phyloP scores from a whole-genome alignment of 2,113 vertebrate genomes.

The Rostratula benghalensis region DNA sequence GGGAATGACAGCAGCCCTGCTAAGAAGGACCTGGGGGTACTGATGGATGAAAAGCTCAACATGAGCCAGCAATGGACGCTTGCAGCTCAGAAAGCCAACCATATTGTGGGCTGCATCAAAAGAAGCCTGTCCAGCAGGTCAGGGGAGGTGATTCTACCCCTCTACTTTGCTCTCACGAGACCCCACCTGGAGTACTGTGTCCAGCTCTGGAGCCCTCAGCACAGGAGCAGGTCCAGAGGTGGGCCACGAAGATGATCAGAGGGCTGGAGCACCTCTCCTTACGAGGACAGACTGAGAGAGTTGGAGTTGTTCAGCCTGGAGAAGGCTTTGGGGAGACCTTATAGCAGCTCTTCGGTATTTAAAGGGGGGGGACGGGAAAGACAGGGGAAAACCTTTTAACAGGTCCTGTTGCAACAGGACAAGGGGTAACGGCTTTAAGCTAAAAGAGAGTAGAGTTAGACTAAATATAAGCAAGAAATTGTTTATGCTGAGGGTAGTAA shows the following conservation, averaged over 20 bases:
- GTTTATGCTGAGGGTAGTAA: not conserved
- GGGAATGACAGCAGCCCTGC: not conserved
- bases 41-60: not conserved
- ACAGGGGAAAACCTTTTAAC: not conserved
- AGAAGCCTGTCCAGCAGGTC: not conserved
- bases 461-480: not conserved
- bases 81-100: not conserved
- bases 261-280: not conserved
- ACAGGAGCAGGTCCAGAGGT: not conserved
- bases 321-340: not conserved
- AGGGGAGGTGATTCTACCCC: not conserved
- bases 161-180: not conserved
- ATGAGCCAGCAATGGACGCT: not conserved
- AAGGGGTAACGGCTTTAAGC: not conserved
- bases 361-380: not conserved
- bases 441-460: not conserved
- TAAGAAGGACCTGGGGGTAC: not conserved
- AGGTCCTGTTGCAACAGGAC: not conserved
- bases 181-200: not conserved
- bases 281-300: not conserved
- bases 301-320: not conserved
- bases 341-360: too few relatives aligned
- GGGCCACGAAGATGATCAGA: not conserved
- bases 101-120: not conserved
- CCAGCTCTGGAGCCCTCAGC: not conserved